A percentile compares a stretch with the other conserved stretches of the same genome.
These are phyloP conservation scores for Phasia obesa DNA, from an alignment of 2,888 invertebrate species.

Conservation along the genomic window DNA sequence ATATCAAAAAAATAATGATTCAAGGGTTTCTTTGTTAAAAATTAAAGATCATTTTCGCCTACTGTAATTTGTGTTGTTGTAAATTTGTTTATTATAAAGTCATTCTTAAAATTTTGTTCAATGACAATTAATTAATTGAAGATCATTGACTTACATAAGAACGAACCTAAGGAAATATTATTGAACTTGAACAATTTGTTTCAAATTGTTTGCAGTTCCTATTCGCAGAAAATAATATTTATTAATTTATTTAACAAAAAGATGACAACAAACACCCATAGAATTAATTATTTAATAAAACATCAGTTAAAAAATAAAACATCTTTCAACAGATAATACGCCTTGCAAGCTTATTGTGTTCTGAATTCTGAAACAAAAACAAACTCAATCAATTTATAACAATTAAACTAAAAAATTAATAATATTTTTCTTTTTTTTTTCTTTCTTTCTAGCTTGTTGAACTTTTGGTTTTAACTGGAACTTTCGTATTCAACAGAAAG, in stretches of 20 bases:
- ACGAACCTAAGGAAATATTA: slow-evolving; percentile 59
- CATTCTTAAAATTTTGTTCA: slow-evolving; percentile 56
- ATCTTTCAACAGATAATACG: slow-evolving; percentile 17
- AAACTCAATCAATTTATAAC: slow-evolving; percentile 40
- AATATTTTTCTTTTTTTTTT: slow-evolving; percentile 24
- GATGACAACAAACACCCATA: slow-evolving; percentile 26
- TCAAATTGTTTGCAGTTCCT: slow-evolving; percentile 1
- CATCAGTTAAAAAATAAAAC: slow-evolving; percentile 51
- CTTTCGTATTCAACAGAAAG: slow-evolving; percentile 35
- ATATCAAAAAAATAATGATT: no score
- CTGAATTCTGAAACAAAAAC: slow-evolving; percentile 16
- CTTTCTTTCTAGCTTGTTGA: slow-evolving; percentile 75
- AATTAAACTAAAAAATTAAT: slow-evolving; percentile 19
- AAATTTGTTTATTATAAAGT: slow-evolving; percentile 47
- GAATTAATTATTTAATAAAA: slow-evolving; percentile 58
- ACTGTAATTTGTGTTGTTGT: slow-evolving; percentile 9
- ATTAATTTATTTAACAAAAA: slow-evolving; percentile 5
- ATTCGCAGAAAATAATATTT: neutral
- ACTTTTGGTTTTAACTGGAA: slow-evolving; percentile 52
- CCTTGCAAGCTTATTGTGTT: slow-evolving; percentile 4
- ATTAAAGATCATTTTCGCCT: slow-evolving; percentile 18
- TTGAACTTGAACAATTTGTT: slow-evolving; percentile 60
- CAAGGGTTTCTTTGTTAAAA: neutral
- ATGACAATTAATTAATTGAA: slow-evolving; percentile 67
- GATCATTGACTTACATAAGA: slow-evolving; percentile 62